A percentile compares a stretch with the other conserved stretches of the same genome.
Conservation (phyloP, 2,113 vertebrate genomes). For the Stictonetta naevosa region DNA sequence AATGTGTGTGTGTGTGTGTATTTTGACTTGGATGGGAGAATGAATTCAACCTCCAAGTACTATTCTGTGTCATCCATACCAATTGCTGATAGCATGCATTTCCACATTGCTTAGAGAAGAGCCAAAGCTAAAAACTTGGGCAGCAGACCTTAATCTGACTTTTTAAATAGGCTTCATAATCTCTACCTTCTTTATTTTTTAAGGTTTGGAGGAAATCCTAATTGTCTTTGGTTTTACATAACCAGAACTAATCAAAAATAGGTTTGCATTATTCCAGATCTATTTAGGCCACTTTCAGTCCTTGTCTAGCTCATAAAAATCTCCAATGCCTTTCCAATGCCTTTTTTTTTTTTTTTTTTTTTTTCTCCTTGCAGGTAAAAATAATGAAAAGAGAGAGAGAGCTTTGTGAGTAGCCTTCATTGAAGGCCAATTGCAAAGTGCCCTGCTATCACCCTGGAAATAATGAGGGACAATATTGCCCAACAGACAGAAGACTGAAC, state of each 20-base stretch:
- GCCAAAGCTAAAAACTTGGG: background rate
- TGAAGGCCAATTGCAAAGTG: background rate
- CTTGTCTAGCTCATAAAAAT: background rate
- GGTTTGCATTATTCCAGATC: background rate
- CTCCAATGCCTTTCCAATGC: background rate
- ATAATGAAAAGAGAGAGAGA: background rate
- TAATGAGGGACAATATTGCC: background rate
- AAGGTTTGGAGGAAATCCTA: background rate
- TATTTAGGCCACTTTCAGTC: background rate
- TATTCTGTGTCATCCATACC: background rate
- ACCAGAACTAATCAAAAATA: background rate
- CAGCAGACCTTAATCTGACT: background rate
- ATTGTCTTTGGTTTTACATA: background rate
- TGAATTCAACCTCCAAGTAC: background rate
- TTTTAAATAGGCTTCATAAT: background rate
- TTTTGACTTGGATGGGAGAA: background rate
- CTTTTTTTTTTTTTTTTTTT: no score
- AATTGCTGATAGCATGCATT: background rate
- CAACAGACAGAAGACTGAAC: background rate
- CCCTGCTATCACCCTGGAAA: background rate
- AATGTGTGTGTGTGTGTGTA: background rate
- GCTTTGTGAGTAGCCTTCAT: background rate
- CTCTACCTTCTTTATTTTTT: background rate
- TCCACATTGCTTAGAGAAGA: background rate
- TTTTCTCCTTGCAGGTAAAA: background rate